Evolutionary conservation across 2,797 vertebrate genomes (phyloP).

Genomic region (Protonibea diacanthus): DNA sequence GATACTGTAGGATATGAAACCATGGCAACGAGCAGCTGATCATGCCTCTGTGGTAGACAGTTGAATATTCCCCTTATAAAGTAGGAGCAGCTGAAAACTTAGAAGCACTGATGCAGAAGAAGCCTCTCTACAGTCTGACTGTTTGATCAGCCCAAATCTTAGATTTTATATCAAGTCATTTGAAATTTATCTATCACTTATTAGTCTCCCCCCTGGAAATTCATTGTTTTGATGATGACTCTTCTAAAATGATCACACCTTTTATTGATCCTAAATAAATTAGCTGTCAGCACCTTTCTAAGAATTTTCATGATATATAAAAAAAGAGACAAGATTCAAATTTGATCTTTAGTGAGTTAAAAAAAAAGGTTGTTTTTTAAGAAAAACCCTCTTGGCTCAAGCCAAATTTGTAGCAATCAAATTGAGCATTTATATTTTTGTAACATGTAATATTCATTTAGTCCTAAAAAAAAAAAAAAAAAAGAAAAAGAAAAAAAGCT

Average conservation of each 20-base stretch:
- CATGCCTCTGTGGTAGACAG: background rate
- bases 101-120: conserved; percentile 43
- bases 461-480: conserved; percentile 15
- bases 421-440: conserved; percentile 71
- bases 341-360: conserved; percentile 49
- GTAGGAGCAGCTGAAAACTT: conserved; percentile 20
- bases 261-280: conserved; percentile 61
- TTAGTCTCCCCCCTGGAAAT: conserved; percentile 30
- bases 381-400: conserved; percentile 56
- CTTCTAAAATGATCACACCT: conserved; percentile 50
- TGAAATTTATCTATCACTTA: conserved; percentile 29
- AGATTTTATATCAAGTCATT: conserved; percentile 38
- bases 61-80: background rate
- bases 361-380: conserved; percentile 44
- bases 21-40: conserved; percentile 27
- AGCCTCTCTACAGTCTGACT: conserved; percentile 44
- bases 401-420: conserved; percentile 78
- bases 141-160: conserved; percentile 24
- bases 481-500: conserved; percentile 58
- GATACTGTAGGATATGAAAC: conserved; percentile 56
- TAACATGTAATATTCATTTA: conserved; percentile 57
- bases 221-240: conserved; percentile 35
- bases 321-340: conserved; percentile 50
- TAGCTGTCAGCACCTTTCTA: conserved; percentile 69
- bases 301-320: conserved; percentile 40